Conservation (phyloP, 2,888 invertebrate species). For the Aphidius colemani region DNA sequence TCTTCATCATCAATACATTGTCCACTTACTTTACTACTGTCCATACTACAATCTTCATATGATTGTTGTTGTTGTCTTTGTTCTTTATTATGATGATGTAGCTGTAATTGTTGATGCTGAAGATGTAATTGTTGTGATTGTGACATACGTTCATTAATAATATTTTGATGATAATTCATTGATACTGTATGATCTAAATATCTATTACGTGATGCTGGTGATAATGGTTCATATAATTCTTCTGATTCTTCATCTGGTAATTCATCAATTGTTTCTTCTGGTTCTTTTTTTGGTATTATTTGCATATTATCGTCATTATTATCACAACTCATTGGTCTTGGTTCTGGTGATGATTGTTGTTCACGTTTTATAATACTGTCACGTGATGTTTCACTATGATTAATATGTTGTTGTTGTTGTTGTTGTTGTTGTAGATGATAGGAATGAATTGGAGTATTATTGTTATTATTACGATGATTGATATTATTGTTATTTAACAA, state of each 20-base stretch:
- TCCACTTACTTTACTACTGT: conserved; percentile 73
- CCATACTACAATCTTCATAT: conserved; percentile 79
- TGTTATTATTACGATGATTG: not conserved
- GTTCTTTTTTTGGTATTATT: conserved; percentile 72
- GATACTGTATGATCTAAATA: conserved; percentile 36
- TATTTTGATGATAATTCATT: not conserved
- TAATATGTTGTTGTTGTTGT: too few relatives aligned
- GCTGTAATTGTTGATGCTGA: conserved; percentile 42
- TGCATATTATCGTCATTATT: conserved; percentile 55
- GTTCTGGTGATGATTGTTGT: conserved; percentile 43
- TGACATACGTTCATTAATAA: conserved; percentile 3
- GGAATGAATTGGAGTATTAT: conserved; percentile 14
- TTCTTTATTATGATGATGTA: conserved; percentile 54
- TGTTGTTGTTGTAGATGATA: not conserved
- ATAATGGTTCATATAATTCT: conserved; percentile 45
- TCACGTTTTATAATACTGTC: conserved; percentile 35
- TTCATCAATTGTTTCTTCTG: conserved; percentile 64
- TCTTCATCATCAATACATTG: conserved; percentile 61
- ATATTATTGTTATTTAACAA: too few relatives aligned
- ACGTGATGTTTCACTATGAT: conserved; percentile 14
- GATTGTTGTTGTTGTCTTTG: conserved; percentile 66
- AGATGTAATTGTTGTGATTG: conserved; percentile 38
- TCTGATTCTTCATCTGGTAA: conserved; percentile 66
- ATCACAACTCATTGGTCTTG: conserved; percentile 43
- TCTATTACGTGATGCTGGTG: conserved; percentile 44